Evolutionary conservation across 2,888 invertebrate species (phyloP).

Genomic region (Apomyelois bistriatella): DNA sequence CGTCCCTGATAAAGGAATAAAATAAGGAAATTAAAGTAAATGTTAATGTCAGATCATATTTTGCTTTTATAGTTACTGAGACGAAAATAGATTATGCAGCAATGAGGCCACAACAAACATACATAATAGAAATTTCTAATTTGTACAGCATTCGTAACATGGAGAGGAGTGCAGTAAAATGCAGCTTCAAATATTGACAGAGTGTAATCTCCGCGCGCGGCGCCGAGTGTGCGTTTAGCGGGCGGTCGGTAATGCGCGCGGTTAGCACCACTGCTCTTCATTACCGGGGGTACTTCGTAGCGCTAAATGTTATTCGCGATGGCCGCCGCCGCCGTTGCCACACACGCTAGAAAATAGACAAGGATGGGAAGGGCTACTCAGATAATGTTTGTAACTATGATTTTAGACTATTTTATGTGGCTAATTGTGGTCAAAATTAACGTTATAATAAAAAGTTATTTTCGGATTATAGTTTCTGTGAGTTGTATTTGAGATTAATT

Average conservation of each 20-base stretch:
- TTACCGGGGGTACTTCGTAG: slow-evolving; percentile 46
- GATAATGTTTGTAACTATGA: no score
- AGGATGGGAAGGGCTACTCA: background rate
- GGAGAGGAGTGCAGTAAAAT: slow-evolving; percentile 27
- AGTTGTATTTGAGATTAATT: no score
- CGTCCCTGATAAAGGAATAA: no score
- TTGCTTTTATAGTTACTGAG: no score
- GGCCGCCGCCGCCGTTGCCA: slow-evolving; percentile 23
- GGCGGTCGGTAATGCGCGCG: slow-evolving; percentile 58
- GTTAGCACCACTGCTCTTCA: slow-evolving; percentile 68
- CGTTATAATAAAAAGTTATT: no score
- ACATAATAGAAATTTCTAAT: background rate
- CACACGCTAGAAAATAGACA: slow-evolving; percentile 17
- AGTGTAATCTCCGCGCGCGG: slow-evolving; percentile 62
- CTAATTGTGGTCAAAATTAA: no score
- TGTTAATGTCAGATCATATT: no score
- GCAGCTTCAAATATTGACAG: slow-evolving; percentile 68
- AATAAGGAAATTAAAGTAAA: no score
- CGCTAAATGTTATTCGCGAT: slow-evolving; percentile 67
- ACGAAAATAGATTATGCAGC: no score
- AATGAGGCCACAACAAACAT: background rate
- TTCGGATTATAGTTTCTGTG: no score
- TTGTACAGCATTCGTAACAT: slow-evolving; percentile 8
- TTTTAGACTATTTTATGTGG: no score
- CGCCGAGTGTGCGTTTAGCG: slow-evolving; percentile 60